These are phyloP conservation scores for Branchellion lobata DNA, from an alignment of 2,888 invertebrate genomes.

Conservation along the genomic window DNA sequence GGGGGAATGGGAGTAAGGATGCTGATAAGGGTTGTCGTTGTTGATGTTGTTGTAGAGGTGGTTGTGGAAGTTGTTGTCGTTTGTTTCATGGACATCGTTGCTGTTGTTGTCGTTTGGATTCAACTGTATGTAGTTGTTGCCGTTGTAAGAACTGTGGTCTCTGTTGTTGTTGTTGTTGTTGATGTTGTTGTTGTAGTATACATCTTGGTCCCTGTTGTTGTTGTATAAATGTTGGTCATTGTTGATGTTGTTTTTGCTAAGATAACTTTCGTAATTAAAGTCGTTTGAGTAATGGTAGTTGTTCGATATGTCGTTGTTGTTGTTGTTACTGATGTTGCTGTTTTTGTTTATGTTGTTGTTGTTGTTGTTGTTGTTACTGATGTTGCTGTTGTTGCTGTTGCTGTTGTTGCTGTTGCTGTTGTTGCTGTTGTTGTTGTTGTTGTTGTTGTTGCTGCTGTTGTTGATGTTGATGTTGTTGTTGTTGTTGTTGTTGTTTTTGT, in stretches of 20 bases:
- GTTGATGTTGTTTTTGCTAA: conserved; percentile 5
- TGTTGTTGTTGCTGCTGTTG: conserved; percentile 17
- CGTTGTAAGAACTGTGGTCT: conserved; percentile 1
- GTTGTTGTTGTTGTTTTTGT: too few species aligned
- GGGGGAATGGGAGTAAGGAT: not conserved
- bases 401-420: not conserved
- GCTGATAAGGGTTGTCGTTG: not conserved
- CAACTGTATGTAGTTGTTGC: not conserved
- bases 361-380: not conserved
- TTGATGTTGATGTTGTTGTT: not conserved
- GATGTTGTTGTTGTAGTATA: not conserved
- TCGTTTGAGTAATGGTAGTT: too few species aligned
- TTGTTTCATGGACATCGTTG: not conserved
- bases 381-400: not conserved
- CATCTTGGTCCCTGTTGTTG: not conserved
- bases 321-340: too few species aligned
- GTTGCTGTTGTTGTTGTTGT: not conserved
- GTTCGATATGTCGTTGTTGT: too few species aligned
- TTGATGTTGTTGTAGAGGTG: conserved; percentile 4
- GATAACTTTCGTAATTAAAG: not conserved
- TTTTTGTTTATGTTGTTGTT: not conserved
- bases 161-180: not conserved
- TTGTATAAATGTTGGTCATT: not conserved
- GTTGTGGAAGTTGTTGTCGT: not conserved
- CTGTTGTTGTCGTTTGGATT: not conserved